These are phyloP conservation scores for Dolichallabes microphthalmus DNA, from an alignment of 2,113 vertebrate genomes.

Conservation along the genomic window DNA sequence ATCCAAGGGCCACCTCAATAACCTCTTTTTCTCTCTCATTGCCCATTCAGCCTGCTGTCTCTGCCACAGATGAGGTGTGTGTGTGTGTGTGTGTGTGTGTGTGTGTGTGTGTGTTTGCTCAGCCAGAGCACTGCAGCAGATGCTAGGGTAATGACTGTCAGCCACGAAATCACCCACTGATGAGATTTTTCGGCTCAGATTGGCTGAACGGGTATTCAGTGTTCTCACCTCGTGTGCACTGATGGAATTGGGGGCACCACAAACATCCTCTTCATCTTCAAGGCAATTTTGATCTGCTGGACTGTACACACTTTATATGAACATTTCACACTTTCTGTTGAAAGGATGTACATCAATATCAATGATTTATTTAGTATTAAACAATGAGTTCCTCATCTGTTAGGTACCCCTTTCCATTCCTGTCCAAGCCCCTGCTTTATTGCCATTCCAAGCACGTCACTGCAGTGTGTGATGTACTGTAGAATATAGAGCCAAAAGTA, in stretches of 20 bases:
- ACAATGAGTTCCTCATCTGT: background rate
- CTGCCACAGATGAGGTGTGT: background rate
- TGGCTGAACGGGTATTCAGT: conserved; percentile 13
- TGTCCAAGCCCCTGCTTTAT: background rate
- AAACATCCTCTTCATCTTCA: background rate
- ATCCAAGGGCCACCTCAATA: background rate
- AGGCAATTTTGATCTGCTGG: background rate
- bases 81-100: conserved; percentile 22
- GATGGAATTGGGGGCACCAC: background rate
- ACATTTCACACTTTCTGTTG: background rate
- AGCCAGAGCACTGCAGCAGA: conserved; percentile 10
- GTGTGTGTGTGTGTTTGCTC: conserved; percentile 25
- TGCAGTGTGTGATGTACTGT: background rate
- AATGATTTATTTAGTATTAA: background rate
- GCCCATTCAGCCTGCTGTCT: background rate
- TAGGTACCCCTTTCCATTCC: background rate
- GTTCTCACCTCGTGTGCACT: background rate
- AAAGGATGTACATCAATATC: background rate
- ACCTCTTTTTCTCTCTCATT: conserved; percentile 23
- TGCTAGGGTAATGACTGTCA: conserved; percentile 34
- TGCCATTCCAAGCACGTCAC: background rate
- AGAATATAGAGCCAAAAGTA: background rate
- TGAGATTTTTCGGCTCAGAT: conserved; percentile 29
- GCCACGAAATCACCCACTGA: conserved; percentile 13
- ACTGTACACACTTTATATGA: background rate